phyloP scores from a whole-genome alignment of 2,797 vertebrate genomes.

The Lithobates pipiens region DNA sequence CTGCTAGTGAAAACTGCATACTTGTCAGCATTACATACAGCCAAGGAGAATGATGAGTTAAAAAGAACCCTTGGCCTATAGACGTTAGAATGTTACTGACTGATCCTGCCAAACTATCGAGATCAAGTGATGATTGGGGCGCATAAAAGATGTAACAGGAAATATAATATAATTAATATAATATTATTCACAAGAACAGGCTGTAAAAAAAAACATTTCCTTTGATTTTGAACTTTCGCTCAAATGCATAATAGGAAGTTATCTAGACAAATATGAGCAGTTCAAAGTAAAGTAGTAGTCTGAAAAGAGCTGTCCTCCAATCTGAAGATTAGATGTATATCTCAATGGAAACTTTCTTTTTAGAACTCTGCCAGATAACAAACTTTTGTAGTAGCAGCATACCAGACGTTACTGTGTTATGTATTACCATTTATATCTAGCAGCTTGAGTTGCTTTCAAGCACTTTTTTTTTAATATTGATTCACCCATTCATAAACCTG shows the following conservation, averaged over 20 bases:
- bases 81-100: not conserved
- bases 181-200: not conserved
- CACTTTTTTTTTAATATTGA: not conserved
- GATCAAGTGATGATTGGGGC: not conserved
- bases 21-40: too few relatives aligned
- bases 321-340: constrained; percentile 19
- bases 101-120: too few relatives aligned
- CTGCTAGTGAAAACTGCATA: too few relatives aligned
- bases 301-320: not conserved
- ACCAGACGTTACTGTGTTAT: not conserved
- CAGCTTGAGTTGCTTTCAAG: not conserved
- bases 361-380: not conserved
- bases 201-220: not conserved
- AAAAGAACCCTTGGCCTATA: not conserved
- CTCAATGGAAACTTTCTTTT: constrained; percentile 1
- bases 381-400: not conserved
- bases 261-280: not conserved
- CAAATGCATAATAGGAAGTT: not conserved
- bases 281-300: constrained; percentile 18
- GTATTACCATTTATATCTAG: not conserved
- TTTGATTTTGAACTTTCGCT: not conserved
- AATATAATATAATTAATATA: not conserved
- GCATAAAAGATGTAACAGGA: constrained; percentile 1
- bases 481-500: not conserved
- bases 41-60: too few relatives aligned